These are phyloP conservation scores for Mobula hypostoma DNA, from an alignment of 2,113 vertebrate genomes.

Conservation along the genomic window DNA sequence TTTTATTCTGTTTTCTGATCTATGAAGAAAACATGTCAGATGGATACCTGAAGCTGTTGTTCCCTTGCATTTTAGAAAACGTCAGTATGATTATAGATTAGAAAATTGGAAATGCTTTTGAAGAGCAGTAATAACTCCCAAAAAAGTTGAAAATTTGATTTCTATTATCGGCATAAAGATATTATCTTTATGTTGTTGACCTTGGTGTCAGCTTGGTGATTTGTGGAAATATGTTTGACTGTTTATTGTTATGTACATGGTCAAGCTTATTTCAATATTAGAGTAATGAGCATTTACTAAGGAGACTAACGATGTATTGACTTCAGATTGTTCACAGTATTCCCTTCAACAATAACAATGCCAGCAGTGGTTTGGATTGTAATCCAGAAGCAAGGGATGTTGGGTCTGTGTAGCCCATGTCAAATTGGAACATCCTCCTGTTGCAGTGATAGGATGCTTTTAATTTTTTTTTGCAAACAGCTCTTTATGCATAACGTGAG, in stretches of 20 bases:
- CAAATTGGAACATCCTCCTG: neutral
- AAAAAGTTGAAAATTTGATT: neutral
- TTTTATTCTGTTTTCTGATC: too few species aligned
- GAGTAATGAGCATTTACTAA: neutral
- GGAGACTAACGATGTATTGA: neutral
- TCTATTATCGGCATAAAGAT: neutral
- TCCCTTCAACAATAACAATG: neutral
- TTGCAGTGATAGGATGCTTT: neutral
- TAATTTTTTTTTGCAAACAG: neutral
- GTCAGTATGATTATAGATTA: neutral
- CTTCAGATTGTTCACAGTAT: neutral
- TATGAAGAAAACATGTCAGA: too few species aligned
- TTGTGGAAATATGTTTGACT: neutral
- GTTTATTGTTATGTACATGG: neutral
- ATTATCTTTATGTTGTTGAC: neutral
- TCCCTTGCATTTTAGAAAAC: neutral
- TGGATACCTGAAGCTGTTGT: neutral
- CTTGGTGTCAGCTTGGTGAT: neutral
- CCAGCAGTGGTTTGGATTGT: neutral
- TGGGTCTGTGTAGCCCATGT: neutral
- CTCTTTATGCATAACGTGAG: neutral
- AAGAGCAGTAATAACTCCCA: neutral
- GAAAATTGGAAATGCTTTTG: neutral
- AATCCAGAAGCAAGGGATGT: neutral
- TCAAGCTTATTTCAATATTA: neutral